phyloP scores from a whole-genome alignment of 2,797 vertebrate species.

The Cossypha polioptera region DNA sequence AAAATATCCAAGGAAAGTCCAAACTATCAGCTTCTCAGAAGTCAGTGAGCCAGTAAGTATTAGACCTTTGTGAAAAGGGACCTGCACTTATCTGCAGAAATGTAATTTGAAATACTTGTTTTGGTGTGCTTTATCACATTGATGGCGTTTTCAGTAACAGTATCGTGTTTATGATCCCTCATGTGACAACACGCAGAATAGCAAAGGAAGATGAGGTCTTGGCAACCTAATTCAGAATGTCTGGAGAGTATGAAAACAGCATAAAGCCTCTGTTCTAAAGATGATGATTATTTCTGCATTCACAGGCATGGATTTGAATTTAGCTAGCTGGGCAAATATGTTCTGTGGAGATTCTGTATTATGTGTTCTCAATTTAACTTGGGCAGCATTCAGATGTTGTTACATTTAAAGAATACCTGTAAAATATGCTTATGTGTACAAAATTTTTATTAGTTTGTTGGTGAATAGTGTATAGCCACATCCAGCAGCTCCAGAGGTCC shows the following conservation, averaged over 20 bases:
- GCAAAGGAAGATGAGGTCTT: background rate
- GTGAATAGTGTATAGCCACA: background rate
- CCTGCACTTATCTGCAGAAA: constrained; percentile 41
- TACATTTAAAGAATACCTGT: background rate
- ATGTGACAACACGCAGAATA: background rate
- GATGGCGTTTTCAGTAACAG: constrained; percentile 23
- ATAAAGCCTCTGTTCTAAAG: background rate
- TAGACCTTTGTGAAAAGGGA: constrained; percentile 49
- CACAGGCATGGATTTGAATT: background rate
- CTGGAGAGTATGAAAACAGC: background rate
- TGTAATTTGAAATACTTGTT: constrained; percentile 58
- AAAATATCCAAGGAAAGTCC: constrained; percentile 25
- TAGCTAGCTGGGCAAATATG: background rate
- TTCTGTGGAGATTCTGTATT: background rate
- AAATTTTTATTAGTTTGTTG: accelerated
- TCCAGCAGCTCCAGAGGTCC: accelerated
- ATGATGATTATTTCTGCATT: background rate
- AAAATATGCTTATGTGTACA: background rate
- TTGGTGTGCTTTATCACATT: constrained; percentile 38
- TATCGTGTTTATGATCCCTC: constrained; percentile 22
- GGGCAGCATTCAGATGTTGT: background rate
- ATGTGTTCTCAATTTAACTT: background rate
- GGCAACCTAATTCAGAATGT: background rate
- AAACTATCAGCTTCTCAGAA: constrained; percentile 20
- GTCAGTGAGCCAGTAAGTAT: constrained; percentile 49